phyloP scores from a whole-genome alignment of 2,888 invertebrate genomes.

The Agrochola litura region DNA sequence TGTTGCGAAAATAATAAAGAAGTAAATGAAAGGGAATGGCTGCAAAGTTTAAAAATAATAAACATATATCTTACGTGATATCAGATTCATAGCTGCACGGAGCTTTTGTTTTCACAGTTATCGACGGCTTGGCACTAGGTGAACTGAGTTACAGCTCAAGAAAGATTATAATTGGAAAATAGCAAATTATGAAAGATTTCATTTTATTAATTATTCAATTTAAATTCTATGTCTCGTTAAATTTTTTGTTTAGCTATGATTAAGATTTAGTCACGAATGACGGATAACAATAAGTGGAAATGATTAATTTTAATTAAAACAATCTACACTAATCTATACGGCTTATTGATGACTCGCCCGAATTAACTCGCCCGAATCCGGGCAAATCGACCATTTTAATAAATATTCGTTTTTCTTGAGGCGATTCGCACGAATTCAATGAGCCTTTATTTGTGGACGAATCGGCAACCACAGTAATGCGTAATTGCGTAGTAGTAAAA shows the following conservation, averaged over 20 bases:
- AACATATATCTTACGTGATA: neutral
- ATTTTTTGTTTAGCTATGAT: slow-evolving; percentile 4
- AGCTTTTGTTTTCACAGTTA: neutral
- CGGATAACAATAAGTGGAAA: neutral
- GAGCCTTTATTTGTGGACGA: too few relatives aligned
- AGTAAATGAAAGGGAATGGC: too few relatives aligned
- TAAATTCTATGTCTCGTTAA: slow-evolving; percentile 9
- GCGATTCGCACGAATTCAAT: too few relatives aligned
- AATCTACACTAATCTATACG: neutral
- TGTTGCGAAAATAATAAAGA: too few relatives aligned
- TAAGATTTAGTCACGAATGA: slow-evolving; percentile 15
- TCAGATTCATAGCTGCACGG: neutral
- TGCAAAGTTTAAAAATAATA: neutral
- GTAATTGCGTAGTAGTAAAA: too few relatives aligned
- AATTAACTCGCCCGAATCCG: too few relatives aligned
- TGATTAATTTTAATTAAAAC: neutral
- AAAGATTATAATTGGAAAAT: neutral
- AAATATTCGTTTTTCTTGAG: too few relatives aligned
- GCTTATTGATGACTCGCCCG: too few relatives aligned
- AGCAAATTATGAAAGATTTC: neutral
- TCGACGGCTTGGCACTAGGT: neutral
- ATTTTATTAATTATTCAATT: slow-evolving; percentile 10
- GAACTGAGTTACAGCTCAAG: neutral
- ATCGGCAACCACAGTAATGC: too few relatives aligned
- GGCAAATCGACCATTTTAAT: too few relatives aligned